A percentile compares a stretch with the other conserved stretches of the same genome.
These are phyloP conservation scores for Masticophis lateralis DNA, from an alignment of 2,797 vertebrate species.

Conservation along the genomic window DNA sequence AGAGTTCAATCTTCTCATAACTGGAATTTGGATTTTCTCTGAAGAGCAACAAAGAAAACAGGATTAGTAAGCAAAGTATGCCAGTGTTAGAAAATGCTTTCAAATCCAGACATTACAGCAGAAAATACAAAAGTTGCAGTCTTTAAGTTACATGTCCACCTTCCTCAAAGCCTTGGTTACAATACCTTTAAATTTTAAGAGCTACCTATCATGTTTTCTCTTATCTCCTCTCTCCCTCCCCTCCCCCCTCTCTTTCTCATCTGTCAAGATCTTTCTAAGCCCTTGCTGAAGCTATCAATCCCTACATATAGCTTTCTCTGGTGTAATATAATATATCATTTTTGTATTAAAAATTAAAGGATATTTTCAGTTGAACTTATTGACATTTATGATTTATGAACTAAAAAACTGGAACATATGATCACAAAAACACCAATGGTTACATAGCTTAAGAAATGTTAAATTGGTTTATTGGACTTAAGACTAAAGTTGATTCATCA, in stretches of 20 bases:
- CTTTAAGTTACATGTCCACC: neutral
- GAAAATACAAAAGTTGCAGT: neutral
- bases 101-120: neutral
- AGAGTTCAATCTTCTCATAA: neutral
- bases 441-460: neutral
- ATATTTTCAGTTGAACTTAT: neutral
- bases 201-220: neutral
- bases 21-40: neutral
- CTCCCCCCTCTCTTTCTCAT: neutral
- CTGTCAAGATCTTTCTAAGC: neutral
- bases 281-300: neutral
- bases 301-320: neutral
- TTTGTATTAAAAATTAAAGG: neutral
- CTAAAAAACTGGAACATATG: neutral
- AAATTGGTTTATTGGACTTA: neutral
- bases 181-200: neutral
- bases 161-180: neutral
- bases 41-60: neutral
- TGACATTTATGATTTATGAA: neutral
- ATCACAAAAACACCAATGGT: neutral
- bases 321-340: neutral
- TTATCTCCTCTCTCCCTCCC: neutral
- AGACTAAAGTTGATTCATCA: neutral
- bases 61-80: neutral
- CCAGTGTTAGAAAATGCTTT: neutral